Percentiles rank a stretch among this genome's conserved stretches.
Conservation (phyloP, 2,888 invertebrate genomes). For the Trichopoda pennipes region DNA sequence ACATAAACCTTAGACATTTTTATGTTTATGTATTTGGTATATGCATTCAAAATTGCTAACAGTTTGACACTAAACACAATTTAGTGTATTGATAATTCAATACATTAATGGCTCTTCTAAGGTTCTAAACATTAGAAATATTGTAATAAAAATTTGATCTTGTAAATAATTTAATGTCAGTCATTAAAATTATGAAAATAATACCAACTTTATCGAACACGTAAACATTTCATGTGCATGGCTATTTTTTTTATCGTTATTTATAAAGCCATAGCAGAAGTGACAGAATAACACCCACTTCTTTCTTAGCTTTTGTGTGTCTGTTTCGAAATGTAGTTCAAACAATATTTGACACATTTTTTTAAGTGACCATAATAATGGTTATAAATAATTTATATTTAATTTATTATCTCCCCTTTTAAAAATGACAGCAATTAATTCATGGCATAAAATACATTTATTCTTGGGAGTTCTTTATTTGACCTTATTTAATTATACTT, state of each 20-base stretch:
- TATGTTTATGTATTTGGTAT: no score
- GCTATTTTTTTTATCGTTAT: conserved; percentile 26
- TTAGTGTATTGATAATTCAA: no score
- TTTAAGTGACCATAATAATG: conserved; percentile 59
- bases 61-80: no score
- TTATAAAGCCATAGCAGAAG: conserved; percentile 2
- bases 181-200: conserved; percentile 55
- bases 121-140: not conserved
- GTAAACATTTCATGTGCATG: conserved; percentile 22
- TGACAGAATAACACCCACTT: conserved; percentile 1
- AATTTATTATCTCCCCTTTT: conserved; percentile 14
- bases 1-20: no score
- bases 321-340: not conserved
- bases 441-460: not conserved
- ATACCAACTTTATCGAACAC: conserved; percentile 33
- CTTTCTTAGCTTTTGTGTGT: not conserved
- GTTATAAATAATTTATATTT: conserved; percentile 50
- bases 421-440: not conserved
- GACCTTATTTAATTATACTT: no score
- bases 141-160: conserved; percentile 12
- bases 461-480: no score
- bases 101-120: no score
- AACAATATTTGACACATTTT: conserved; percentile 54
- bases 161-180: conserved; percentile 52
- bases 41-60: no score